phyloP scores from a whole-genome alignment of 2,888 invertebrate genomes.

The Acleris literana region DNA sequence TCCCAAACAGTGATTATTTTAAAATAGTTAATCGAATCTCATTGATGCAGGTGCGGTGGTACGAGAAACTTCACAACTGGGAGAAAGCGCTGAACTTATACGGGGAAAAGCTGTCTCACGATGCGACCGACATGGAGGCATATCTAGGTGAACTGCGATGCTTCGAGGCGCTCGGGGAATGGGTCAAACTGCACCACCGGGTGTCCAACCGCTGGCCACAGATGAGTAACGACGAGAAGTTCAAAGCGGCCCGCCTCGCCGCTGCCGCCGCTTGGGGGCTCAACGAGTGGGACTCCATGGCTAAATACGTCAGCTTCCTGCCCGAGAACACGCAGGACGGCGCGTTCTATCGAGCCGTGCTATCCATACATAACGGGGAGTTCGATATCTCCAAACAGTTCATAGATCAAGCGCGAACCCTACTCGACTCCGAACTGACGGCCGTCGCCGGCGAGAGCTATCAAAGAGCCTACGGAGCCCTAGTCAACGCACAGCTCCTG shows the following conservation, averaged over 20 bases:
- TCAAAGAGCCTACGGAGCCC: conserved; percentile 96
- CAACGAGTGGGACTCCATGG: conserved; percentile 97
- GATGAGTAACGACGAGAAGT: conserved; percentile 82
- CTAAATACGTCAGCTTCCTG: conserved; percentile 93
- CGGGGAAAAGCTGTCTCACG: conserved; percentile 87
- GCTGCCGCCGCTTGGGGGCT: conserved; percentile 98
- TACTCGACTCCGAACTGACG: conserved; percentile 97
- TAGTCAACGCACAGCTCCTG: conserved; percentile 98
- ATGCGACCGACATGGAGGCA: conserved; percentile 89
- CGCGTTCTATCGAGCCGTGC: conserved; percentile 96
- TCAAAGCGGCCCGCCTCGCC: conserved; percentile 93
- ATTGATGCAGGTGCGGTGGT: conserved; percentile 92
- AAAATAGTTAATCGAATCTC: neutral
- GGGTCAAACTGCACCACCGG: conserved; percentile 93
- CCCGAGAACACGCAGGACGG: conserved; percentile 97
- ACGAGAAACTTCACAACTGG: conserved; percentile 99
- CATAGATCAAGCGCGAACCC: conserved; percentile 96
- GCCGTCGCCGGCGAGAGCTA: conserved; percentile 98
- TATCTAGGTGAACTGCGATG: conserved; percentile 97
- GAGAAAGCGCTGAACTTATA: conserved; percentile 97
- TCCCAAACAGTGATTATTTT: no score
- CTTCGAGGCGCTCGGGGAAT: conserved; percentile 98
- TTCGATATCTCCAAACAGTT: conserved; percentile 87
- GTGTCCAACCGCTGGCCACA: conserved; percentile 91
- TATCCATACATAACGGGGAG: conserved; percentile 93